A percentile compares a stretch with the other conserved stretches of the same genome.
Evolutionary conservation across 2,797 vertebrate genomes (phyloP).

Genomic region (Hoplostethus atlanticus): DNA sequence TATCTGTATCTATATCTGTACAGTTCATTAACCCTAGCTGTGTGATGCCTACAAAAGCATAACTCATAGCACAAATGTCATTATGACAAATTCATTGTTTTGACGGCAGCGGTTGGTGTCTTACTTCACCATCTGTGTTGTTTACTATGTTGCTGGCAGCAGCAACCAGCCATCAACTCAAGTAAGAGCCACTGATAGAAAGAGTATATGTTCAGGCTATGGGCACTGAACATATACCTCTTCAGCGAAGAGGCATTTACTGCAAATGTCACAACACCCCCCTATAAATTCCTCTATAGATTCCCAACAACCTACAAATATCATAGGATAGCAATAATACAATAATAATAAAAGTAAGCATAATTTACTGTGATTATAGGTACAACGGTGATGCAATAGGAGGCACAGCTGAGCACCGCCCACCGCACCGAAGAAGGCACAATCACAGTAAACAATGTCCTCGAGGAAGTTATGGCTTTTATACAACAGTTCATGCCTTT

Average conservation of each 20-base stretch:
- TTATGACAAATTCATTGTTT: conserved; percentile 62
- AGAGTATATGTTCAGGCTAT: conserved; percentile 43
- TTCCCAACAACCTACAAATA: conserved; percentile 41
- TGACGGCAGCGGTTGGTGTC: conserved; percentile 66
- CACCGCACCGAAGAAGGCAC: conserved; percentile 54
- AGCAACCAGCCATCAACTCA: conserved; percentile 62
- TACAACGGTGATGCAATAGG: conserved; percentile 50
- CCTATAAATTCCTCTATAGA: conserved; percentile 52
- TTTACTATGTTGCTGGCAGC: conserved; percentile 67
- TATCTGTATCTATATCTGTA: too few relatives aligned
- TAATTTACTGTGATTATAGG: conserved; percentile 60
- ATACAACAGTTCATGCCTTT: conserved; percentile 3
- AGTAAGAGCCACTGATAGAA: conserved; percentile 57
- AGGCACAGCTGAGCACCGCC: conserved; percentile 50
- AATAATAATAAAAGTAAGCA: conserved; percentile 50
- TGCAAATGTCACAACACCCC: conserved; percentile 51
- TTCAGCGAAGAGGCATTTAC: conserved; percentile 45
- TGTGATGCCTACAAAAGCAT: conserved; percentile 33
- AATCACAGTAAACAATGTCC: conserved; percentile 70
- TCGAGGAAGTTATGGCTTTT: conserved; percentile 52
- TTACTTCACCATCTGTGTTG: conserved; percentile 72
- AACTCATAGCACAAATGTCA: conserved; percentile 70
- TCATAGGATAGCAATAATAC: conserved; percentile 44
- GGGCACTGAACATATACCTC: conserved; percentile 51
- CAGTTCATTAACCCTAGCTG: conserved; percentile 34